Conservation (phyloP, 2,113 vertebrate genomes). For the Gnathonemus longibarbis region DNA sequence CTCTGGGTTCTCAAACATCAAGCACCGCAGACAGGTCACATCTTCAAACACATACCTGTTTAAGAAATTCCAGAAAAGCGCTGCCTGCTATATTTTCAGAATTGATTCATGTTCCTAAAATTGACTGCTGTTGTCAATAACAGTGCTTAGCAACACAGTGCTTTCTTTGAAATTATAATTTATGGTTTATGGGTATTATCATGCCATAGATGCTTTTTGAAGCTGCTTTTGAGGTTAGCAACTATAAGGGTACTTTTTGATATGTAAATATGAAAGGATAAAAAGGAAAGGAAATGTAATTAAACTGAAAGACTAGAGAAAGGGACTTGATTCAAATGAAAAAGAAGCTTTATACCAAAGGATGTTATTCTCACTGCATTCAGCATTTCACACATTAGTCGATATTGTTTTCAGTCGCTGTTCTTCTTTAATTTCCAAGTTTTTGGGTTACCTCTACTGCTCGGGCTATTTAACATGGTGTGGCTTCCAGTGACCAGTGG, state of each 20-base stretch:
- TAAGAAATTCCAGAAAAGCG: constrained; percentile 27
- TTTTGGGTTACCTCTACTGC: neutral
- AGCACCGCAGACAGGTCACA: constrained; percentile 42
- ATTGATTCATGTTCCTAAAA: constrained; percentile 39
- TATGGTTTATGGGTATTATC: constrained; percentile 44
- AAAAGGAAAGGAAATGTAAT: constrained; percentile 34
- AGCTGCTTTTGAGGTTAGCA: constrained; percentile 33
- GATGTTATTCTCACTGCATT: neutral
- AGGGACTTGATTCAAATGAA: neutral
- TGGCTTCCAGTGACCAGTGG: neutral
- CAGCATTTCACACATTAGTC: neutral
- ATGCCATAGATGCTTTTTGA: constrained; percentile 23
- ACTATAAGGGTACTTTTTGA: constrained; percentile 33
- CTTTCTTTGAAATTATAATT: constrained; percentile 53
- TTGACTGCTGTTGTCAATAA: constrained; percentile 49
- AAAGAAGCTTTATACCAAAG: neutral
- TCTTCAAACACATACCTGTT: constrained; percentile 51
- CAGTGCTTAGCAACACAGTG: constrained; percentile 34
- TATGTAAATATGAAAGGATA: constrained; percentile 41
- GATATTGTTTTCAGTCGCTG: neutral
- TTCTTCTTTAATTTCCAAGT: neutral
- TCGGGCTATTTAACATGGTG: neutral
- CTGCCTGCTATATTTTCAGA: constrained; percentile 35
- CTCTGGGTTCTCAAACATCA: constrained; percentile 37
- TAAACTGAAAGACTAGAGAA: constrained; percentile 32